phyloP scores from a whole-genome alignment of 2,797 vertebrate species.

The Carcharodon carcharias region DNA sequence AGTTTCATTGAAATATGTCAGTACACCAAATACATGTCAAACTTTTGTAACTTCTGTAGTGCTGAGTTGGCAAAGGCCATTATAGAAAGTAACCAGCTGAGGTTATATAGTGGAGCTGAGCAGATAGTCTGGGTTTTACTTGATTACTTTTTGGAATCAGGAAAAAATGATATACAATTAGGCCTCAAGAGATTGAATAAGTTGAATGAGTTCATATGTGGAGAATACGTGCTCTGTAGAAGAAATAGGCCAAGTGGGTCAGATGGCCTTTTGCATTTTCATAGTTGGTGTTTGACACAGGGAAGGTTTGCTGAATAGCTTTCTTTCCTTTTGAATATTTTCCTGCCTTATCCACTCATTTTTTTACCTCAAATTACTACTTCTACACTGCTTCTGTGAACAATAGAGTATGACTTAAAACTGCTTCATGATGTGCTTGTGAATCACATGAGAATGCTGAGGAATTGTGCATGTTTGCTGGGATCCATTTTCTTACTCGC shows the following conservation, averaged over 20 bases:
- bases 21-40: background rate
- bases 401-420: background rate
- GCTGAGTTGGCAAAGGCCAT: background rate
- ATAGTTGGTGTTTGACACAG: background rate
- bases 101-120: background rate
- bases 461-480: no score
- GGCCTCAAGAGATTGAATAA: background rate
- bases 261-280: background rate
- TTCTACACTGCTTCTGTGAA: background rate
- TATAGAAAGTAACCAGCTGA: background rate
- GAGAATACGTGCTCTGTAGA: background rate
- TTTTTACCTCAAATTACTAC: background rate
- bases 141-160: background rate
- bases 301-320: background rate
- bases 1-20: background rate
- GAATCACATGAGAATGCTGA: background rate
- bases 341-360: background rate
- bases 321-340: background rate
- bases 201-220: background rate
- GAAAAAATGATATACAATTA: background rate
- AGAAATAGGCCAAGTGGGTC: background rate
- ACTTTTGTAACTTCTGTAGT: background rate
- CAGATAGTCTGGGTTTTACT: background rate
- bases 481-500: background rate
- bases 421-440: background rate